These are phyloP conservation scores for Apodemus speciosus DNA, from an alignment of 2,113 vertebrate species.

Conservation along the genomic window DNA sequence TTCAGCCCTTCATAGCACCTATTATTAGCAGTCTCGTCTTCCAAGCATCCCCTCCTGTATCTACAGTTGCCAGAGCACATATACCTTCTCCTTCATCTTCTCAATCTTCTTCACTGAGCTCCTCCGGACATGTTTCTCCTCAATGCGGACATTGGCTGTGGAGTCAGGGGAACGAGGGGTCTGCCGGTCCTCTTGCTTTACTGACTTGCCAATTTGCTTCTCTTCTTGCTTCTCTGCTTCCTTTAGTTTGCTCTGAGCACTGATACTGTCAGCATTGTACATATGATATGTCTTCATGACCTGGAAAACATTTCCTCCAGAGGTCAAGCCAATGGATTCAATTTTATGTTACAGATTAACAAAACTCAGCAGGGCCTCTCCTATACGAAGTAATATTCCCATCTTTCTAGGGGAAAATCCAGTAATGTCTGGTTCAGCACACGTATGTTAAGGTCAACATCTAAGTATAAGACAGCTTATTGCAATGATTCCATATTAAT, in stretches of 20 bases:
- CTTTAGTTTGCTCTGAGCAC: slow-evolving; percentile 98
- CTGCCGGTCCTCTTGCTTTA: slow-evolving; percentile 95
- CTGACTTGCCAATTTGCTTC: slow-evolving; percentile 96
- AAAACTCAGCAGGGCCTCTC: neutral
- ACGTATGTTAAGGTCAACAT: neutral
- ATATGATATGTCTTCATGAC: slow-evolving; percentile 99
- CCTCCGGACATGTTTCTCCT: slow-evolving; percentile 95
- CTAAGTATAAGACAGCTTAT: slow-evolving; percentile 6
- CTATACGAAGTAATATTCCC: neutral
- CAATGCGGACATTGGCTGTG: slow-evolving; percentile 90
- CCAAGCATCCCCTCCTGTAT: neutral
- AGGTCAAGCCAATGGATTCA: slow-evolving; percentile 63
- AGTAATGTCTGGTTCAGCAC: neutral
- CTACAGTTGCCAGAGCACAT: rapidly evolving
- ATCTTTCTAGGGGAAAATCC: neutral
- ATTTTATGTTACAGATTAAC: neutral
- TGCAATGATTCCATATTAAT: neutral
- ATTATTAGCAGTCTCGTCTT: neutral
- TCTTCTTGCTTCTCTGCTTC: slow-evolving; percentile 99
- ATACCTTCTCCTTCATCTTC: slow-evolving; percentile 99
- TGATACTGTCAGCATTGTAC: slow-evolving; percentile 99
- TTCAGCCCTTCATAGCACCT: neutral
- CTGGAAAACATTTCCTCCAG: slow-evolving; percentile 80
- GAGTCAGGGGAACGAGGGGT: slow-evolving; percentile 96
- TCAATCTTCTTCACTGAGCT: slow-evolving; percentile 99